phyloP scores from a whole-genome alignment of 2,113 vertebrate genomes.

The Catharus minimus region DNA sequence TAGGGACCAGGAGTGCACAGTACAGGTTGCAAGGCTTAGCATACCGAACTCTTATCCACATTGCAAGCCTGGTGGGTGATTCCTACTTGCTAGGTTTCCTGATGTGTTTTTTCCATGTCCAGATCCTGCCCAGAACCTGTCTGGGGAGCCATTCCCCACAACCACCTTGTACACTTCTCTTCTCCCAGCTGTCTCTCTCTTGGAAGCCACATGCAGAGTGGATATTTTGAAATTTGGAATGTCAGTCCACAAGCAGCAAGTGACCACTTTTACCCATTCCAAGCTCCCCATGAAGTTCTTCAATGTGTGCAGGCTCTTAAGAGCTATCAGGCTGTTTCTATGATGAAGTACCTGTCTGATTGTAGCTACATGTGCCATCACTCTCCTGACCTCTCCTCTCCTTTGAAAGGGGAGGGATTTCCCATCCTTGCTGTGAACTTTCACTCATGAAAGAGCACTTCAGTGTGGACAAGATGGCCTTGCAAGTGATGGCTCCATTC shows the following conservation, averaged over 20 bases:
- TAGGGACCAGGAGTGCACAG: background rate
- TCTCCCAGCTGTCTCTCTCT: background rate
- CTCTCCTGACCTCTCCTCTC: background rate
- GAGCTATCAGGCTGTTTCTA: background rate
- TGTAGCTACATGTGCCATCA: background rate
- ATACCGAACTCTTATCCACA: background rate
- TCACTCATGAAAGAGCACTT: background rate
- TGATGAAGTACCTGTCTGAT: background rate
- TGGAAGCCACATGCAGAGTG: accelerated
- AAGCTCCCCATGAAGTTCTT: background rate
- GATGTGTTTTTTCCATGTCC: background rate
- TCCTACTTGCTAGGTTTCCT: background rate
- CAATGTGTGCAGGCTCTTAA: background rate
- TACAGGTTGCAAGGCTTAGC: background rate
- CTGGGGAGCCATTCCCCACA: accelerated
- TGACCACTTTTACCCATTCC: background rate
- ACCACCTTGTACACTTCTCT: background rate
- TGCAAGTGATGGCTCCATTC: background rate
- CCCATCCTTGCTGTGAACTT: background rate
- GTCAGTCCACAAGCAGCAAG: background rate
- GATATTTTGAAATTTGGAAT: background rate
- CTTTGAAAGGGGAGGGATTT: background rate
- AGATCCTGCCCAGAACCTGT: background rate
- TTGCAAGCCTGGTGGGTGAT: background rate
- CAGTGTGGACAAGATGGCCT: background rate